Conservation (phyloP, 1,140 invertebrate genomes). For the Phenacoccus solenopsis region DNA sequence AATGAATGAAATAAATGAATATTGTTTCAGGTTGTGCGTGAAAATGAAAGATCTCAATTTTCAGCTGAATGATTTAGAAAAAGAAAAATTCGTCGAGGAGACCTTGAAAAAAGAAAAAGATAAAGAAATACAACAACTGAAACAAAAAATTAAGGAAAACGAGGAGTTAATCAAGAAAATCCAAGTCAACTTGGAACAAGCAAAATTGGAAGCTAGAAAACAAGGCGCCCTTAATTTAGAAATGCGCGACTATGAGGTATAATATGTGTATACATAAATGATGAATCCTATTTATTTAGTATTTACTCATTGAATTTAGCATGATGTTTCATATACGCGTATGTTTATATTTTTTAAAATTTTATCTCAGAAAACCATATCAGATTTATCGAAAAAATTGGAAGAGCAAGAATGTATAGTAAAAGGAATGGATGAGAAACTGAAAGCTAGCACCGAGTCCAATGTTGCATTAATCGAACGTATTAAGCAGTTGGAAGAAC, state of each 20-base stretch:
- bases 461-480: not conserved
- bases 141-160: not conserved
- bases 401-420: not conserved
- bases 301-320: no score
- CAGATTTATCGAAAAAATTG: not conserved
- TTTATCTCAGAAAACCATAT: not conserved
- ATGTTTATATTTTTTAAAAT: no score
- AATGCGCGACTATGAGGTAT: not conserved
- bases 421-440: not conserved
- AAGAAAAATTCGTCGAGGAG: constrained; percentile 22
- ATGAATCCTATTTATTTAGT: no score
- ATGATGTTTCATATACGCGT: no score
- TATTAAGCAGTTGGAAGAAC: not conserved
- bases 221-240: not conserved
- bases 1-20: no score
- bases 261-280: no score
- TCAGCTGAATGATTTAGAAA: not conserved
- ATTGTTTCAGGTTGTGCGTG: not conserved
- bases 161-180: constrained; percentile 35
- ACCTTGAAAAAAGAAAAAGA: constrained; percentile 35
- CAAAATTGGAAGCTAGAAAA: not conserved
- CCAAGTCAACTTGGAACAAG: not conserved
- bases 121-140: not conserved
- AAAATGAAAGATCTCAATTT: constrained; percentile 6
- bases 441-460: not conserved